phyloP scores from a whole-genome alignment of 2,113 vertebrate genomes.

The Piaya cayana region DNA sequence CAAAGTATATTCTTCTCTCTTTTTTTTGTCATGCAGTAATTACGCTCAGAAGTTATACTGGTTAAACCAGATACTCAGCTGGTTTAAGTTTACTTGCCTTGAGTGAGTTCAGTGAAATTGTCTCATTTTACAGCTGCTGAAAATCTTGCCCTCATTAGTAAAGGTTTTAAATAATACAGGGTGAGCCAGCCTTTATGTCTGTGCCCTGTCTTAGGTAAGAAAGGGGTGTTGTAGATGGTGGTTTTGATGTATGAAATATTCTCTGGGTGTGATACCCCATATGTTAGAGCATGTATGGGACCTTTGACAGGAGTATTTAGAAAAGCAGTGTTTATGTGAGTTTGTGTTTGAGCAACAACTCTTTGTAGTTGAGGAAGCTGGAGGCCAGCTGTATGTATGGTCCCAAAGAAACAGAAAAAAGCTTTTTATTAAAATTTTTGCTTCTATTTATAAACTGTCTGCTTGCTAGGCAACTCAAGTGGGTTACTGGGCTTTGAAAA shows the following conservation, averaged over 20 bases:
- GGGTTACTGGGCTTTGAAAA: not conserved
- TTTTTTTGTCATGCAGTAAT: conserved; percentile 16
- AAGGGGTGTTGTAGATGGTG: not conserved
- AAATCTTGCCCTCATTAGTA: not conserved
- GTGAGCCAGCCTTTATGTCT: not conserved
- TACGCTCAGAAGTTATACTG: not conserved
- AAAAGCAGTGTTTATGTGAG: rapidly evolving
- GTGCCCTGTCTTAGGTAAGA: not conserved
- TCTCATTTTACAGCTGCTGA: conserved; percentile 15
- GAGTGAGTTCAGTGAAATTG: not conserved
- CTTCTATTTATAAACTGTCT: not conserved
- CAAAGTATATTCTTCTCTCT: not conserved
- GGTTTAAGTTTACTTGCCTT: conserved; percentile 21
- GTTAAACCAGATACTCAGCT: conserved; percentile 28
- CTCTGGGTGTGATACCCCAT: not conserved
- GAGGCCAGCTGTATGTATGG: not conserved
- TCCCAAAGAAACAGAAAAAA: not conserved
- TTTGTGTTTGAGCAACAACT: not conserved
- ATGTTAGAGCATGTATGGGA: not conserved
- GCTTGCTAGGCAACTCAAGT: not conserved
- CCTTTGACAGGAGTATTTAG: not conserved
- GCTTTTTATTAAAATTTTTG: not conserved
- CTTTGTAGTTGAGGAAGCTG: not conserved
- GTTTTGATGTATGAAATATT: not conserved
- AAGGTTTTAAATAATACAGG: not conserved